Conservation (phyloP, 2,113 vertebrate species). For the Caretta caretta region DNA sequence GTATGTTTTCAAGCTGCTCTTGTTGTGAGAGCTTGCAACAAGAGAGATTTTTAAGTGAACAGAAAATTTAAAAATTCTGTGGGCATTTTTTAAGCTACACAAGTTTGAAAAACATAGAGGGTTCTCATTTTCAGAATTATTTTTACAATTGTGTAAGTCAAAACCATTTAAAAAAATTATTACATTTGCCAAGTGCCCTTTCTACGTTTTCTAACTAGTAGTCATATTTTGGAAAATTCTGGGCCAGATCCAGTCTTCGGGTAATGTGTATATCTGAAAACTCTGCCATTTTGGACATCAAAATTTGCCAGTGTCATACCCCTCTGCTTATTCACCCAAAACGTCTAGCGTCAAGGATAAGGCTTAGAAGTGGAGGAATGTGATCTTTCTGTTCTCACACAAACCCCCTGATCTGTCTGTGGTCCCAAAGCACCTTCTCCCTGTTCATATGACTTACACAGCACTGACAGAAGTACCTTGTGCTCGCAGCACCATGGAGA, state of each 20-base stretch:
- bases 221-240: not conserved
- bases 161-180: not conserved
- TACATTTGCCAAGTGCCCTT: not conserved
- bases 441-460: not conserved
- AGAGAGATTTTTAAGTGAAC: not conserved
- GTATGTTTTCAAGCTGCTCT: fast-evolving
- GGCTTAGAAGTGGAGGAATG: not conserved
- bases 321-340: not conserved
- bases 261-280: not conserved
- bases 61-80: not conserved
- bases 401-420: fast-evolving
- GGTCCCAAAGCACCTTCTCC: not conserved
- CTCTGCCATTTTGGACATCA: not conserved
- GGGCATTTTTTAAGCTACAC: not conserved
- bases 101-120: fast-evolving
- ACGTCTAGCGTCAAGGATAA: not conserved
- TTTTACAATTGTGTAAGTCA: not conserved
- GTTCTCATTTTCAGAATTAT: not conserved
- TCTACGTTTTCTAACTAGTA: not conserved
- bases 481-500: not conserved
- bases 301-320: not conserved
- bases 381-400: not conserved
- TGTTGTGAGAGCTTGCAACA: not conserved
- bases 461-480: not conserved
- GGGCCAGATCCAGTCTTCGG: not conserved